Conservation (phyloP, 2,797 vertebrate species). For the Anguilla obscura region DNA sequence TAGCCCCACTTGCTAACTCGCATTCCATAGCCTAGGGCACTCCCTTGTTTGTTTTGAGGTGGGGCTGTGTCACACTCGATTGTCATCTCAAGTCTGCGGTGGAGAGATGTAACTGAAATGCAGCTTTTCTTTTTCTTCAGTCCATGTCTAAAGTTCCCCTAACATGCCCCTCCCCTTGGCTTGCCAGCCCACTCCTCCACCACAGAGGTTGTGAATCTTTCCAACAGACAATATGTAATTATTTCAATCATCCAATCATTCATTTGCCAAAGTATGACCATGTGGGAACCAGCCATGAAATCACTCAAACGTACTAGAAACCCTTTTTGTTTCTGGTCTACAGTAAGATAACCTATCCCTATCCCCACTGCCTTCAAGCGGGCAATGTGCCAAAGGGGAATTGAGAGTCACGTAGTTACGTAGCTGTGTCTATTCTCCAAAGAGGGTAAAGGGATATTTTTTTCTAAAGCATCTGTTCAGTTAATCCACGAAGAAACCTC, state of each 20-base stretch:
- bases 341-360: background rate
- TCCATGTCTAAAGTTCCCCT: background rate
- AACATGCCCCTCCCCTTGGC: background rate
- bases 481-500: background rate
- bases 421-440: background rate
- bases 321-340: background rate
- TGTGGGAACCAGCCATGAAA: conserved; percentile 1
- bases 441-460: background rate
- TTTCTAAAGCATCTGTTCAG: background rate
- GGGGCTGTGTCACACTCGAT: too few relatives aligned
- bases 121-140: background rate
- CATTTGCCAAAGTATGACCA: background rate
- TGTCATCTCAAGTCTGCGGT: too few relatives aligned
- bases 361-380: background rate
- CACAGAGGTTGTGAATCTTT: background rate
- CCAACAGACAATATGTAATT: background rate
- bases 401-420: background rate
- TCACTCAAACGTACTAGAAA: background rate
- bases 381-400: background rate
- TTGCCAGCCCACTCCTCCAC: background rate
- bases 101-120: background rate
- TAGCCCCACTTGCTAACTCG: too few relatives aligned
- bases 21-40: too few relatives aligned
- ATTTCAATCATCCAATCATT: background rate
- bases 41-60: too few relatives aligned